These are phyloP conservation scores for Taenioides sp. DNA, from an alignment of 2,797 vertebrate genomes.

Conservation along the genomic window DNA sequence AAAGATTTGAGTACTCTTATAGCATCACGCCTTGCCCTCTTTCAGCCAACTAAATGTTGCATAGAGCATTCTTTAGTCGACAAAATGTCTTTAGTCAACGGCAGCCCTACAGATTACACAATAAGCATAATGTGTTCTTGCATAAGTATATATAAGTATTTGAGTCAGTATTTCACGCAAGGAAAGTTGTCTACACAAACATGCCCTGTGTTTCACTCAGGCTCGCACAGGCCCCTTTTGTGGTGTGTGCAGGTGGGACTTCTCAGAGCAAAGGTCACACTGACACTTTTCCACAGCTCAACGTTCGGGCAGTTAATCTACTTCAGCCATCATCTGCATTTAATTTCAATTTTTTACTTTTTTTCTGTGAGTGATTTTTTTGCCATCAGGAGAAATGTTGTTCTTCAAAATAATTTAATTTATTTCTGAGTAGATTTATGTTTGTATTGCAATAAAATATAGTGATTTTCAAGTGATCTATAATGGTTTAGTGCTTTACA, in stretches of 20 bases:
- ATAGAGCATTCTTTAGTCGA: too few species aligned
- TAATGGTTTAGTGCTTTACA: conserved; percentile 55
- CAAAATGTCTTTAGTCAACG: background rate
- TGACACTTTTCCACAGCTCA: conserved; percentile 31
- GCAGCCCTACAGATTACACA: background rate
- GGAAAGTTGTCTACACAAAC: conserved; percentile 35
- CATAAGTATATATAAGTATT: background rate
- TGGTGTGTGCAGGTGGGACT: conserved; percentile 42
- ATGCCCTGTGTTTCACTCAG: conserved; percentile 34
- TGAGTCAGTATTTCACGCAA: conserved; percentile 19
- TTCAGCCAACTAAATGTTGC: too few species aligned
- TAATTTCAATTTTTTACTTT: conserved; percentile 57
- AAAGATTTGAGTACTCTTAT: background rate
- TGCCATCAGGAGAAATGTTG: conserved; percentile 59
- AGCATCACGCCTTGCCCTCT: background rate
- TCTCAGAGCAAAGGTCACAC: conserved; percentile 31
- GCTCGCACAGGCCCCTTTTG: conserved; percentile 31
- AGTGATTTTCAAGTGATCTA: conserved; percentile 55
- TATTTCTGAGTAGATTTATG: conserved; percentile 34
- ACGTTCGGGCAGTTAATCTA: conserved; percentile 54
- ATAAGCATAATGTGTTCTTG: background rate
- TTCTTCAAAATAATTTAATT: conserved; percentile 52
- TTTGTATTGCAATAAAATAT: conserved; percentile 43
- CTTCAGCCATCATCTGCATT: conserved; percentile 49
- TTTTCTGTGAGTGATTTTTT: conserved; percentile 66